phyloP scores from a whole-genome alignment of 1,140 invertebrate genomes.

The Arion vulgaris region DNA sequence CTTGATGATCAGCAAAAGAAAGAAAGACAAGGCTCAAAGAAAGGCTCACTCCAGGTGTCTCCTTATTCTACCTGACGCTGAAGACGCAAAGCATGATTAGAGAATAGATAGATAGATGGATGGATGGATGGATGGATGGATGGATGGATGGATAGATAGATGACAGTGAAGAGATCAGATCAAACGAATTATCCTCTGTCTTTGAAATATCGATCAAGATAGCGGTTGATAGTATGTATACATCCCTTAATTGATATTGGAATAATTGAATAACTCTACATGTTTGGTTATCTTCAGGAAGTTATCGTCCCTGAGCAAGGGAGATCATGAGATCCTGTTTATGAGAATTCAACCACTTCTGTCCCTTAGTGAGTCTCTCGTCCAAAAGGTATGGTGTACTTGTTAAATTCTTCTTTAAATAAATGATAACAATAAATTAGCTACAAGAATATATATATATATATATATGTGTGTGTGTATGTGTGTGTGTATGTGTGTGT shows the following conservation, averaged over 20 bases:
- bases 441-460: too few relatives aligned
- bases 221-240: background rate
- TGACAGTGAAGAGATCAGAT: background rate
- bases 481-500: too few relatives aligned
- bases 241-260: too few relatives aligned
- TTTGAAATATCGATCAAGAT: background rate
- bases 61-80: too few relatives aligned
- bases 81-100: too few relatives aligned
- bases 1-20: too few relatives aligned
- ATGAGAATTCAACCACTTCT: slow-evolving; percentile 74
- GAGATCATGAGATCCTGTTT: slow-evolving; percentile 74
- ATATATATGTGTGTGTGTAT: too few relatives aligned
- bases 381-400: slow-evolving; percentile 71
- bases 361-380: slow-evolving; percentile 72
- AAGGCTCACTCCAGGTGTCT: too few relatives aligned
- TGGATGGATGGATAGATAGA: background rate
- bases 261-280: background rate
- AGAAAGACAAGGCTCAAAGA: too few relatives aligned
- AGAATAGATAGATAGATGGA: slow-evolving; percentile 3
- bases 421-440: too few relatives aligned
- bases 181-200: background rate
- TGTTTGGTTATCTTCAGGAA: slow-evolving; percentile 56
- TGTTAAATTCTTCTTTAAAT: too few relatives aligned
- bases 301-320: slow-evolving; percentile 71
- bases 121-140: background rate